Conservation (phyloP, 2,797 vertebrate species). For the Hydrocynus forskahlii region DNA sequence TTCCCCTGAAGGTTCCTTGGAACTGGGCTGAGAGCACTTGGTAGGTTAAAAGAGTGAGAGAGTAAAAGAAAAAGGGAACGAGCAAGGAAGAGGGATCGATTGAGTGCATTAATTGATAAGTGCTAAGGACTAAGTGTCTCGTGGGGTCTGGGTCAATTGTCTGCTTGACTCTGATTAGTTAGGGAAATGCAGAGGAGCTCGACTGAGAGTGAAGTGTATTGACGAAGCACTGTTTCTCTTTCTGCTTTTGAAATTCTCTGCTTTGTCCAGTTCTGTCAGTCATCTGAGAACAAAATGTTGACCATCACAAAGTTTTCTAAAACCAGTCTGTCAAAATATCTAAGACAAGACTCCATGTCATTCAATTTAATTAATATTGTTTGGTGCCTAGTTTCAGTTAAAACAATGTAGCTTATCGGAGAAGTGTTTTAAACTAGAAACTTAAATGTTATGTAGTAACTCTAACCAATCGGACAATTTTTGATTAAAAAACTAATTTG, state of each 20-base stretch:
- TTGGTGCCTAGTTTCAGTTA: too few relatives aligned
- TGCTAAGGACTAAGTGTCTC: constrained; percentile 41
- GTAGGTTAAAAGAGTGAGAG: constrained; percentile 31
- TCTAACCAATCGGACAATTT: too few relatives aligned
- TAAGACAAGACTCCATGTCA: too few relatives aligned
- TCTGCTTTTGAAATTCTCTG: constrained; percentile 4
- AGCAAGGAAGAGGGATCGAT: constrained; percentile 46
- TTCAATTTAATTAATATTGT: too few relatives aligned
- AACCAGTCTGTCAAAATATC: too few relatives aligned
- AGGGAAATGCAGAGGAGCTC: constrained; percentile 25
- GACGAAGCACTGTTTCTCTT: constrained; percentile 38
- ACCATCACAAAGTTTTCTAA: background rate
- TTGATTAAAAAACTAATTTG: too few relatives aligned
- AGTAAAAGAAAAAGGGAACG: constrained; percentile 25
- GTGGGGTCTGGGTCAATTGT: constrained; percentile 48
- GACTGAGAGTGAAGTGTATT: constrained; percentile 44
- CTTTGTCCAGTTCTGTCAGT: constrained; percentile 20
- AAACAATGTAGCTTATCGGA: too few relatives aligned
- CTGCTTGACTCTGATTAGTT: constrained; percentile 55
- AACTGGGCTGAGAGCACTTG: constrained; percentile 14
- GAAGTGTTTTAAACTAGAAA: too few relatives aligned
- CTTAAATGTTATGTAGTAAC: too few relatives aligned
- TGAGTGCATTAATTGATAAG: constrained; percentile 57
- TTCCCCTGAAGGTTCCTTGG: background rate
- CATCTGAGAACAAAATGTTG: background rate